Base-by-base conservation (phyloP, 2,113 vertebrate species). In the Zosterops japonicus region DNA sequence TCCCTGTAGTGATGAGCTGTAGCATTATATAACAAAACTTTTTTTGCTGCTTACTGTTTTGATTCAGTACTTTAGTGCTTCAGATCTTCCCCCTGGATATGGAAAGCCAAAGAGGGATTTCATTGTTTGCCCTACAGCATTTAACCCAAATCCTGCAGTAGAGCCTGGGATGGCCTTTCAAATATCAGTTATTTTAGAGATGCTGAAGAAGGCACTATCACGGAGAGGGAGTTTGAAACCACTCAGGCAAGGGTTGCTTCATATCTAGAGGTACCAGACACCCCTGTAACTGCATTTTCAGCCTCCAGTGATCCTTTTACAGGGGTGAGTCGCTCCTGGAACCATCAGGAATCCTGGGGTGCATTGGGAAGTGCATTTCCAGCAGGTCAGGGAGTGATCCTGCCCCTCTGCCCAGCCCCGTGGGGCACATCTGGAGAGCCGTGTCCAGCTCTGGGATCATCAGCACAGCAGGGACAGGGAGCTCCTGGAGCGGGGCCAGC, bases 341-440 rank as follows among this genome's bases (percentile, higher is more conserved):
- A 41, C 36, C 28, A 49, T 21, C 31, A 56, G 5, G 6, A 61
- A 35, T 36, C 20, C 46, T 35, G 33, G 17, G 8, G 4, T 15
- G 20, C 21, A 5, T 8, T 2, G 12, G 12, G 36, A 20, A 42
- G 20, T 35, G 3, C 20, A 60, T 0, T 42, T 7, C 65, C 44
- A 59, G 44, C n/a, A n/a, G 35, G 0, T 35, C 65, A 82, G 44
- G 42, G 16, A 41, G 35, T 12, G 53, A n/a, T 28, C 18, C 44
- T 59, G 44, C 14, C 55, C 19, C 55, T 50, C 53, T 60, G 44
- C 35, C 7, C 55, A 41, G 64, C 35, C 44, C 44, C 14, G 35
- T 0, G 14, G 0, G 35, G 7, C 63, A 39, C 78, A 39, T 39
- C 78, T 68, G 78, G 2, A 27, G 22, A 8, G n/a, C 63, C 56